Evolutionary conservation across 1,140 invertebrate species (phyloP).

Genomic region (Drosophila novamexicana): DNA sequence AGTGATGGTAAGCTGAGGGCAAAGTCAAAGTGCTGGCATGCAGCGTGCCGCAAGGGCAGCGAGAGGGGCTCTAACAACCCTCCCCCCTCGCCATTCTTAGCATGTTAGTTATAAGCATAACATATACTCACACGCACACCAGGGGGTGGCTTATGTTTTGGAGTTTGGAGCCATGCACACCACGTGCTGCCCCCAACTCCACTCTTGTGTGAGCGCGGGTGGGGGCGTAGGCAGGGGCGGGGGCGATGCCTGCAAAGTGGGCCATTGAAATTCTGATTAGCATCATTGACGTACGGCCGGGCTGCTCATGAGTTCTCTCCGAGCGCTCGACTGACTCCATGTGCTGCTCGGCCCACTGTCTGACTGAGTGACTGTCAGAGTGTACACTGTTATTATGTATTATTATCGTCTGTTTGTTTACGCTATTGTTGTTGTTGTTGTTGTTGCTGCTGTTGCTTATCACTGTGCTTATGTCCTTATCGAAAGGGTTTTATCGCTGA

Average conservation of each 20-base stretch:
- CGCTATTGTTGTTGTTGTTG: constrained; percentile 37
- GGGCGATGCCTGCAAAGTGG: constrained; percentile 18
- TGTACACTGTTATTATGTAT: constrained; percentile 74
- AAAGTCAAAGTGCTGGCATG: constrained; percentile 21
- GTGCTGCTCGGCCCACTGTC: constrained; percentile 48
- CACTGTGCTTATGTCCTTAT: constrained; percentile 72
- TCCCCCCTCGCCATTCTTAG: neutral
- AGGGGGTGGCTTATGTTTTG: constrained; percentile 69
- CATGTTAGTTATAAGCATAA: constrained; percentile 37
- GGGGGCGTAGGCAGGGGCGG: neutral
- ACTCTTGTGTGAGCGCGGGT: neutral
- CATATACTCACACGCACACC: constrained; percentile 32
- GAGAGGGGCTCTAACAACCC: neutral
- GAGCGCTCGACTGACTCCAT: constrained; percentile 10
- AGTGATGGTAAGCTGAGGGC: constrained; percentile 22
- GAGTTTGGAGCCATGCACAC: constrained; percentile 65
- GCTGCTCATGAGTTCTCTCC: constrained; percentile 48
- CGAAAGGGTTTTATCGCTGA: constrained; percentile 69
- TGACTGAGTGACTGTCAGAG: constrained; percentile 47
- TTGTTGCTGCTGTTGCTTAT: constrained; percentile 49
- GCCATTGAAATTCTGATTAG: constrained; percentile 65
- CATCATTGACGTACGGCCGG: constrained; percentile 62
- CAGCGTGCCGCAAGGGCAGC: neutral
- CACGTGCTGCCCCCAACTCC: constrained; percentile 68
- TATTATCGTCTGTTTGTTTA: constrained; percentile 78